Evolutionary conservation across 37 sponge, comb jelly and placozoan species (phyloP).

Genomic region (Spongilla lacustris): DNA sequence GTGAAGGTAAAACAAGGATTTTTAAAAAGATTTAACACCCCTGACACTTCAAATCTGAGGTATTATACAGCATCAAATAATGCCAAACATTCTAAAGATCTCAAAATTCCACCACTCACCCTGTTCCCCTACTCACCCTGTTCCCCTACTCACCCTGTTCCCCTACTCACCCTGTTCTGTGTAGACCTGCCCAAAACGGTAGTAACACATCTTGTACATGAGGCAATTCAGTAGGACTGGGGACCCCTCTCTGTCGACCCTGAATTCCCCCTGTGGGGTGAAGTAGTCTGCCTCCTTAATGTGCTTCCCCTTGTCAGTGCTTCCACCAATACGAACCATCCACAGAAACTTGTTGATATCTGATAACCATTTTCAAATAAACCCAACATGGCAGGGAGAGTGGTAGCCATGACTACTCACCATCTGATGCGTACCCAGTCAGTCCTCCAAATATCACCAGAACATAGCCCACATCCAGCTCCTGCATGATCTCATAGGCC

Average conservation of each 20-base stretch:
- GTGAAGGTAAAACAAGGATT: background rate
- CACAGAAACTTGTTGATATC: constrained; percentile 99
- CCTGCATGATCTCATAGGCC: constrained; percentile 97
- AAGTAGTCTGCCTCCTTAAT: constrained; percentile 97
- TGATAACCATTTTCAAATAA: background rate
- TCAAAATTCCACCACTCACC: background rate
- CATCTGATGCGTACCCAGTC: constrained; percentile 98
- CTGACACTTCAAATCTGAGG: background rate
- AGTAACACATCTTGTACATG: constrained; percentile 99
- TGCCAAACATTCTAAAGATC: background rate
- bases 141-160: background rate
- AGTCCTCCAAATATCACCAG: constrained; percentile 98
- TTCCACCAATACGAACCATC: constrained; percentile 99
- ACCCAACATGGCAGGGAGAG: background rate
- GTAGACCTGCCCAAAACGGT: constrained; percentile 94
- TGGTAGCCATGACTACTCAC: constrained; percentile 27
- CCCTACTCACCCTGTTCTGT: constrained; percentile 80
- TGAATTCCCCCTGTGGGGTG: constrained; percentile 95
- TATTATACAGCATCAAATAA: background rate
- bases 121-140: background rate
- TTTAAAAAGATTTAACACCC: background rate
- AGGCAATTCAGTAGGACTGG: constrained; percentile 93
- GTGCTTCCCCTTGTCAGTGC: constrained; percentile 91
- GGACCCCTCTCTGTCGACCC: constrained; percentile 96
- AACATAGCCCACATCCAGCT: constrained; percentile 97